phyloP scores from a whole-genome alignment of 2,113 vertebrate species.

The Butorides virescens region DNA sequence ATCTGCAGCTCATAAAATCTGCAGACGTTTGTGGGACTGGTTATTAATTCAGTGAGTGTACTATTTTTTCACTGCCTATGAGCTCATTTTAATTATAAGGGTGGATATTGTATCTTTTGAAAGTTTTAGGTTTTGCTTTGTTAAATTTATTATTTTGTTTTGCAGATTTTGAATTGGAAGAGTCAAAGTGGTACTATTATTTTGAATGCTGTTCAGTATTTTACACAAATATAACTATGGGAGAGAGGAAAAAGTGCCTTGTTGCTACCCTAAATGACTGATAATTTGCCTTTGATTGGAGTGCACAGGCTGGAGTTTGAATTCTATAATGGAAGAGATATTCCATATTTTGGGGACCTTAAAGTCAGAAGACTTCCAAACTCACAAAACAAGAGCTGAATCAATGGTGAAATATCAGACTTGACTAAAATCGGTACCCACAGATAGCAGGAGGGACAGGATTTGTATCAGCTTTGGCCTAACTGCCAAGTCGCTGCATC shows the following conservation, averaged over 20 bases:
- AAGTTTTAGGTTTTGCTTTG: neutral
- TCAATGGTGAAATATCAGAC: neutral
- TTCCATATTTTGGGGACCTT: neutral
- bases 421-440: neutral
- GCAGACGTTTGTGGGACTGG: slow-evolving; percentile 26
- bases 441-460: neutral
- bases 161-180: neutral
- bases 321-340: neutral
- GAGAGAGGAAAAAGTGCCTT: neutral
- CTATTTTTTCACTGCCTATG: neutral
- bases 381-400: neutral
- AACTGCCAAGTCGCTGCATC: neutral
- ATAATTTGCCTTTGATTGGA: neutral
- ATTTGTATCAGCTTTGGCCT: neutral
- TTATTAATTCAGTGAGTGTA: slow-evolving; percentile 35
- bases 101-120: neutral
- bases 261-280: neutral
- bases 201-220: neutral
- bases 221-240: neutral
- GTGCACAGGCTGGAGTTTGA: neutral
- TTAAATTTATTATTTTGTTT: neutral
- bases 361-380: neutral
- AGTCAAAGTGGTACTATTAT: neutral
- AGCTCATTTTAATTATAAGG: slow-evolving; percentile 17
- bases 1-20: slow-evolving; percentile 59